Conservation (phyloP, 92 coral and sea anemone species). For the Heteractis magnifica region DNA sequence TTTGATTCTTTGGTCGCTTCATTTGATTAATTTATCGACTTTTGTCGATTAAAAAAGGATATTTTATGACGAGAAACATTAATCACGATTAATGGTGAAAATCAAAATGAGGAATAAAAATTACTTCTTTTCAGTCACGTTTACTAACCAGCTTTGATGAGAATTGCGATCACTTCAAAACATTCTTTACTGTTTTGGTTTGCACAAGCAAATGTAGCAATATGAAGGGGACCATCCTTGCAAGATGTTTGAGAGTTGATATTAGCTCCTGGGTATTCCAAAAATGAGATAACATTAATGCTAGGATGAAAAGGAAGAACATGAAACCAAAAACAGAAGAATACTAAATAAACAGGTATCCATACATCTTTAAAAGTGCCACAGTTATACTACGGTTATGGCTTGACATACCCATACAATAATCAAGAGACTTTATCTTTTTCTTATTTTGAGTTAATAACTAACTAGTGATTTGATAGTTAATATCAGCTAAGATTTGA, state of each 20-base stretch:
- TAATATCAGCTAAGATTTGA: no score
- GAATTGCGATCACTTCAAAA: constrained; percentile 54
- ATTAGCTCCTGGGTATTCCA: constrained; percentile 65
- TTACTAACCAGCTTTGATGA: constrained; percentile 65
- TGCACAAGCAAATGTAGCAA: constrained; percentile 84
- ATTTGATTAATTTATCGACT: not conserved
- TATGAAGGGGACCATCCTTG: constrained; percentile 82
- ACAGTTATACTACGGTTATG: no score
- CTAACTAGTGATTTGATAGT: no score
- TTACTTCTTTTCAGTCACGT: no score
- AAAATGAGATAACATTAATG: not conserved
- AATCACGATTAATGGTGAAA: not conserved
- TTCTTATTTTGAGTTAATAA: no score
- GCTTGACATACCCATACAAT: no score
- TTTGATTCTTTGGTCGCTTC: not conserved
- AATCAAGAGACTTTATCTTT: no score
- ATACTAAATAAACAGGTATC: not conserved
- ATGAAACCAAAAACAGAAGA: not conserved
- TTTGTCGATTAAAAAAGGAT: not conserved
- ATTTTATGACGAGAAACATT: not conserved
- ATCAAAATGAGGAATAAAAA: not conserved
- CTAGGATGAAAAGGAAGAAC: not conserved
- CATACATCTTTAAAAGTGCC: no score
- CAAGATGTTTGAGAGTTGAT: constrained; percentile 65
- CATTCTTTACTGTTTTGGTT: constrained; percentile 48